These are phyloP conservation scores for Garra rufa DNA, from an alignment of 2,113 vertebrate genomes.

Conservation along the genomic window DNA sequence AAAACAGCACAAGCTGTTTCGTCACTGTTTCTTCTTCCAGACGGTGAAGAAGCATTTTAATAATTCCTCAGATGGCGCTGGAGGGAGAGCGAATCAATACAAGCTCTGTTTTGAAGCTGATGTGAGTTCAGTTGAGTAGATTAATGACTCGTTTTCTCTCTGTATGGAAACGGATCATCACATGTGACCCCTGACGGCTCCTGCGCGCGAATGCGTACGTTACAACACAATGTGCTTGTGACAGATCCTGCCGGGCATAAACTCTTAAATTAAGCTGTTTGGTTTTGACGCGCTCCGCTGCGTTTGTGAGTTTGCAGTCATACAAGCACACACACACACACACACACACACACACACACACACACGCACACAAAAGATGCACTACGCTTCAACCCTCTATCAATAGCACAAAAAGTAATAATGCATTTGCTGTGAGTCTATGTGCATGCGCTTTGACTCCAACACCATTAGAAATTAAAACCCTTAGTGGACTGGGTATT, in stretches of 20 bases:
- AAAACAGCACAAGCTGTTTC: not conserved
- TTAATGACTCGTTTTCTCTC: not conserved
- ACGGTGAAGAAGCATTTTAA: constrained; percentile 8
- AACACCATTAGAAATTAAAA: not conserved
- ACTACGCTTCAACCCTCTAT: not conserved
- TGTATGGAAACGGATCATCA: not conserved
- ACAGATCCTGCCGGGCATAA: not conserved
- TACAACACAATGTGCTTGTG: not conserved
- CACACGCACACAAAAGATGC: not conserved
- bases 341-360: not conserved
- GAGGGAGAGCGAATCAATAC: not conserved
- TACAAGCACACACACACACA: not conserved
- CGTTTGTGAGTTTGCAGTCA: not conserved
- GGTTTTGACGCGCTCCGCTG: not conserved
- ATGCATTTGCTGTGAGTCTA: constrained; percentile 8
- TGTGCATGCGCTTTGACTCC: not conserved
- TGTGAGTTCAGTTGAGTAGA: constrained; percentile 18
- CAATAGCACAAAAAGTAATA: constrained; percentile 40
- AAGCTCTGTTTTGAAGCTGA: not conserved
- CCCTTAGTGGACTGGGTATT: not conserved
- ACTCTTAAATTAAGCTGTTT: constrained; percentile 28
- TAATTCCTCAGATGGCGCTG: not conserved
- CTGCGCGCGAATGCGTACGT: not conserved
- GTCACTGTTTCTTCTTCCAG: not conserved
- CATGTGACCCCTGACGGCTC: not conserved